Base-by-base conservation (phyloP, 1,140 invertebrate genomes). In the Euura lappo region DNA sequence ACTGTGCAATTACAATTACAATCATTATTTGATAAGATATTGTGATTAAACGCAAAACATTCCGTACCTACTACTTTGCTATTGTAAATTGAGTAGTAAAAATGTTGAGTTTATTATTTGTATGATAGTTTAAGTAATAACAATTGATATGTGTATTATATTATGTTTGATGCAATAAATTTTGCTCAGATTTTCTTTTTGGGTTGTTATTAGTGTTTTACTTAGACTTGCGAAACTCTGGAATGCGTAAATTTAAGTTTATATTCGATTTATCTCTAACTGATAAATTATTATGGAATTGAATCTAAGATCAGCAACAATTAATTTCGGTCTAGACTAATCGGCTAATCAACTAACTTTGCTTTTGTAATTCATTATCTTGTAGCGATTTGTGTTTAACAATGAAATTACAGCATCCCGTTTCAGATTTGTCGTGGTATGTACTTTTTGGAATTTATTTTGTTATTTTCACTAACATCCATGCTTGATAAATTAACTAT, bases 131-230 rank as follows among this genome's bases (percentile, higher is more conserved):
- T n/a, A 60, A 3, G 13, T 60, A 60, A 60, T 60, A 60, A 6
- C 0, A 60, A 60, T 60, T 60, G 51, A n/a, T 60, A n/a, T 60
- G 51, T 60, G 51, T 60, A 11, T 28, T n/a, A 60, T 6, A 60
- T 60, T 60, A 6, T 60, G 51, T 60, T 60, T 60, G 13, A 11
- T 60, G 51, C 51, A 60, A 60, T 60, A 60, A 60, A 60, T 60
- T 60, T 60, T 60, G 51, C 51, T 60, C 13, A n/a, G 51, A 60
- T n/a, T 60, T n/a, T 28, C 28, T 28, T 60, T 60, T 11, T 60
- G 8, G 51, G 51, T 60, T 60, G 13, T 11, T 60, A 60, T 60
- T 5, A 60, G 10, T 60, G 3, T 60, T 5, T 60, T 28, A 28
- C 28, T 0, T 28, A 28, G 28, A 28, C 28, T 28, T 28, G 28